A percentile compares a stretch with the other conserved stretches of the same genome.
Evolutionary conservation across 2,113 vertebrate genomes (phyloP).

Genomic region (Pionites leucogaster): DNA sequence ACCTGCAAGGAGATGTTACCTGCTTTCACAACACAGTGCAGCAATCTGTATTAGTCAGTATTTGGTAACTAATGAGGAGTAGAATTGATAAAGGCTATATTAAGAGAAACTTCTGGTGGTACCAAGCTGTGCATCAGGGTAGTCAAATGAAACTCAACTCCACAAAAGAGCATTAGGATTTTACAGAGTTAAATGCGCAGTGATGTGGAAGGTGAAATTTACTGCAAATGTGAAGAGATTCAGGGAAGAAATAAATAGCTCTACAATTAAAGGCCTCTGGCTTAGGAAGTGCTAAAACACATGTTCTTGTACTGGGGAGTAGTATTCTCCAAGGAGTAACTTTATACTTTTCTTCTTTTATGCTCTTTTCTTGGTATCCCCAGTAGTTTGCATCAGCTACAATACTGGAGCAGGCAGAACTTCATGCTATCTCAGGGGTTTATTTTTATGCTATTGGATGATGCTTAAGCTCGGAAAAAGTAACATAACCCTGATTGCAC

Average conservation of each 20-base stretch:
- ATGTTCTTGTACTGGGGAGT: neutral
- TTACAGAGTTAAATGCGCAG: neutral
- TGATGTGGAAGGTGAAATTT: neutral
- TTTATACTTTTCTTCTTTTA: neutral
- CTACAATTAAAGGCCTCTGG: neutral
- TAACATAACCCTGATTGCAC: fast-evolving
- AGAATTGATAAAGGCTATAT: neutral
- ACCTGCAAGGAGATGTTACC: neutral
- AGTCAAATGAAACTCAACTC: neutral
- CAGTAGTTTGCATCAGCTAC: neutral
- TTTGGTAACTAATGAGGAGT: neutral
- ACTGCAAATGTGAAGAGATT: neutral
- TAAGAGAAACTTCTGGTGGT: neutral
- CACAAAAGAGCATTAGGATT: neutral
- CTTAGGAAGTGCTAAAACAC: neutral
- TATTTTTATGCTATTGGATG: neutral
- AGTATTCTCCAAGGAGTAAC: neutral
- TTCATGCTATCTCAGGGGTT: neutral
- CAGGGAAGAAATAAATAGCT: neutral
- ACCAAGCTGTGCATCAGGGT: neutral
- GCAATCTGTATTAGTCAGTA: neutral
- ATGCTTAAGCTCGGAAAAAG: neutral
- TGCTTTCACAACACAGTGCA: neutral
- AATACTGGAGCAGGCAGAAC: neutral
- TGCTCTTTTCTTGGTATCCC: neutral